Evolutionary conservation across 1,140 invertebrate species (phyloP).

Genomic region (Campoletis sonorensis): DNA sequence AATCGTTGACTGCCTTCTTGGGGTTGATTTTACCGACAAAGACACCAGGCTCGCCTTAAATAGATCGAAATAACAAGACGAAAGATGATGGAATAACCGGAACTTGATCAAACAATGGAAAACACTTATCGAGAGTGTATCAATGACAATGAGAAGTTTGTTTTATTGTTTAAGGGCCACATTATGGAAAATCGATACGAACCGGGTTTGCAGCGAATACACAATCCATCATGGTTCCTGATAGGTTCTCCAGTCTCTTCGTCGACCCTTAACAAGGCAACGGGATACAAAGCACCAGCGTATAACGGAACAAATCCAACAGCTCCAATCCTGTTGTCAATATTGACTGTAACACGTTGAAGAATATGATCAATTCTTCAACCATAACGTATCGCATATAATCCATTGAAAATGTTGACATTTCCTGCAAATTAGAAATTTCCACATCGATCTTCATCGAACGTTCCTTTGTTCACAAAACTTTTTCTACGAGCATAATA

Average conservation of each 20-base stretch:
- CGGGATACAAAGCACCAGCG: constrained; percentile 89
- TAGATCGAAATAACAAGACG: constrained; percentile 15
- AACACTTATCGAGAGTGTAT: background rate
- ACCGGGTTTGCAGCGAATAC: constrained; percentile 85
- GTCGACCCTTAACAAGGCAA: constrained; percentile 93
- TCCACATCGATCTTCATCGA: constrained; percentile 29
- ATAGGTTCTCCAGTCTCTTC: constrained; percentile 87
- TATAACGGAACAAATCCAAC: constrained; percentile 97
- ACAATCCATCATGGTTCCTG: constrained; percentile 87
- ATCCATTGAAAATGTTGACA: too few relatives aligned
- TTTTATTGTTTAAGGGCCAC: too few relatives aligned
- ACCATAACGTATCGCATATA: too few relatives aligned
- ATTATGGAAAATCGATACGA: constrained; percentile 50
- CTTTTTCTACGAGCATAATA: too few relatives aligned
- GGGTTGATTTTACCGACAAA: constrained; percentile 97
- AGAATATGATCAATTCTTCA: too few relatives aligned
- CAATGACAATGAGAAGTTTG: constrained; percentile 30
- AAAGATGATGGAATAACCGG: constrained; percentile 46
- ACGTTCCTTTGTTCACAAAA: constrained; percentile 11
- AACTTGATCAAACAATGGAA: background rate
- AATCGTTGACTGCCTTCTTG: constrained; percentile 87
- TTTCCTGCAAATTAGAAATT: constrained; percentile 19
- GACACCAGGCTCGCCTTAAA: constrained; percentile 92
- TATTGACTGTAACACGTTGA: constrained; percentile 84
- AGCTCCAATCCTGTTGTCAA: constrained; percentile 94